These are phyloP conservation scores for Nyctibius bracteatus DNA, from an alignment of 2,113 vertebrate species.

Conservation along the genomic window DNA sequence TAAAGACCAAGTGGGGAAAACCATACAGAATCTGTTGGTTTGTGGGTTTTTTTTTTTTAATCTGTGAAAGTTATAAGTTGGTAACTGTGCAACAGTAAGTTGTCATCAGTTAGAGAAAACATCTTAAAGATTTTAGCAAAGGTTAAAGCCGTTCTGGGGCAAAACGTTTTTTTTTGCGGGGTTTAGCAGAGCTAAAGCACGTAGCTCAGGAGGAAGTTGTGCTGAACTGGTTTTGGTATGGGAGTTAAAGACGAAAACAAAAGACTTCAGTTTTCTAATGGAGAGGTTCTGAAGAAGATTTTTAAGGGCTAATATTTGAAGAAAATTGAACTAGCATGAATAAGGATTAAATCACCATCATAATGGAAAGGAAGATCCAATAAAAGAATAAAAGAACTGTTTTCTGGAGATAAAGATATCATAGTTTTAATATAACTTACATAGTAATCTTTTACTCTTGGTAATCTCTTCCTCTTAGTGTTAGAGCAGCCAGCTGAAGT, in stretches of 20 bases:
- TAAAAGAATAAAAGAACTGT: not conserved
- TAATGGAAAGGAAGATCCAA: not conserved
- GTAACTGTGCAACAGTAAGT: not conserved
- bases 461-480: not conserved
- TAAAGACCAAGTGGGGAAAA: not conserved
- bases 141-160: not conserved
- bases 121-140: not conserved
- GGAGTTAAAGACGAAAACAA: not conserved
- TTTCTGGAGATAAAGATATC: not conserved
- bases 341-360: not conserved
- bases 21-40: not conserved
- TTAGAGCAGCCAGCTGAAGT: not conserved
- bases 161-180: not conserved
- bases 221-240: not conserved
- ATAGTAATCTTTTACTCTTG: not conserved
- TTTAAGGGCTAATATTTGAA: not conserved
- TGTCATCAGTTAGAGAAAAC: not conserved
- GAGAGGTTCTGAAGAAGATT: not conserved
- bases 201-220: not conserved
- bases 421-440: not conserved
- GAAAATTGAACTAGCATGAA: not conserved
- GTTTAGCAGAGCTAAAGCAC: not conserved
- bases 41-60: not conserved
- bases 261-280: not conserved
- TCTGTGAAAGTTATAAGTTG: no score